Base-by-base conservation (phyloP, 2,113 vertebrate species). In the Pollimyrus isidori region DNA sequence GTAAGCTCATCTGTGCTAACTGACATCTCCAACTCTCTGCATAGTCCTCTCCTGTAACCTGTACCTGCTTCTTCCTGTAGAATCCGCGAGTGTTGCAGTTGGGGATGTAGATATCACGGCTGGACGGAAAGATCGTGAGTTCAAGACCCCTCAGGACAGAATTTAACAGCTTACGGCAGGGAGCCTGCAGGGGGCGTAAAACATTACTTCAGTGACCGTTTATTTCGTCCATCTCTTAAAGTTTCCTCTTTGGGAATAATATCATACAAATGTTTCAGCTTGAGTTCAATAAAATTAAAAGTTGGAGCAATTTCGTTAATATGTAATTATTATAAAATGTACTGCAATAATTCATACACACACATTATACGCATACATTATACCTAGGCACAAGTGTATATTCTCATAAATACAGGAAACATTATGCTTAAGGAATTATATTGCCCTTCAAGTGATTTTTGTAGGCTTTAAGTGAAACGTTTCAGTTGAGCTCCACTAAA, bases 51-150 rank as follows among this genome's bases (percentile, higher is more conserved):
- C 39, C 21, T 7, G 7, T 52, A 62, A 10, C 21, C 9, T 30
- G 62, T 93, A 97, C 96, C 96, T 97, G 96, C 92, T 96, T 97
- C 94, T 95, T 96, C 92, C 96, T 95, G 94, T 97, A 97, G 94
- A 96, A 97, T 7, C 96, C 96, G 0, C 93, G 96, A 7, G 96
- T 96, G 94, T 97, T 96, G 91, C 96, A 97, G 95, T 97, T 97
- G 65, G 96, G 96, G 91, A 97, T 97, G 90, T 97, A 97, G 92
- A 97, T 96, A 92, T 96, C 96, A 3, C 95, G 95, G 88, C 96
- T 95, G 0, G 95, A 95, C 92, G 94, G 94, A 92, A 96, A 95
- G 90, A 96, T 91, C 0, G 95, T 96, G 89, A 95, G 93, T 92
- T 96, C 96, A 0, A 96, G 94, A 92, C 95, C 95, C 92, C 94